Base-by-base conservation (phyloP, 2,113 vertebrate species). In the Azemiops feae region DNA sequence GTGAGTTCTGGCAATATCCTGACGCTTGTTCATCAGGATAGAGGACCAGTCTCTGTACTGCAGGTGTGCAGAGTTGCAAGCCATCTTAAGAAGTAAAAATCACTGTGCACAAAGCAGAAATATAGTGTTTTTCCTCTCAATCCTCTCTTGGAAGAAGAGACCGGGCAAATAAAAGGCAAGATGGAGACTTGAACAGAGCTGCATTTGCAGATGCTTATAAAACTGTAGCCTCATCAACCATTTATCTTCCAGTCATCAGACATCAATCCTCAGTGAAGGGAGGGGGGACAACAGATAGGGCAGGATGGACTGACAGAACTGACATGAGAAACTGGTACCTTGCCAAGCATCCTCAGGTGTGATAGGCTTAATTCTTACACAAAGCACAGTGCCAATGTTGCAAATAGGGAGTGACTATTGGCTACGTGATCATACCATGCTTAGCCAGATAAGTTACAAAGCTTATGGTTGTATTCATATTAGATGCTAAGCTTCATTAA, bases 21-120 rank as follows among this genome's bases (percentile, higher is more conserved):
- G 23, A 58, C 2, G 7, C 57, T 58, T 1, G 25, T 64, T 64
- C 60, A 30, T 12, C 58, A 64, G 10, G 25, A 4, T 30, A 18
- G 30, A 18, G 10, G 10, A 3, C 0, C 1, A 3, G 34, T 1
- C 34, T 39, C 6, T 3, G 16, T 81, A 5, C 34, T 22, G 6
- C n/a, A 74, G n/a, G 14, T 20, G n/a, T 34, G 8, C 6, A 3
- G 2, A 43, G 16, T 22, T 81, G 34, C 18, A 81, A 39, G 34
- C 74, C 74, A 81, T 22, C 18, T 50, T 43, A 81, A 22, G 34
- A 81, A 81, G 9, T 43, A 8, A 81, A 81, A 81, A 43, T 43
- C 30, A 18, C 34, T 55, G 3, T 43, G 74, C 34, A 43, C 74
- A 43, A 81, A 81, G 39, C 6, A 81, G 74, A 43, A 43, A 81